Evolutionary conservation across 2,113 vertebrate genomes (phyloP).

Genomic region (Pachyramphus minor): DNA sequence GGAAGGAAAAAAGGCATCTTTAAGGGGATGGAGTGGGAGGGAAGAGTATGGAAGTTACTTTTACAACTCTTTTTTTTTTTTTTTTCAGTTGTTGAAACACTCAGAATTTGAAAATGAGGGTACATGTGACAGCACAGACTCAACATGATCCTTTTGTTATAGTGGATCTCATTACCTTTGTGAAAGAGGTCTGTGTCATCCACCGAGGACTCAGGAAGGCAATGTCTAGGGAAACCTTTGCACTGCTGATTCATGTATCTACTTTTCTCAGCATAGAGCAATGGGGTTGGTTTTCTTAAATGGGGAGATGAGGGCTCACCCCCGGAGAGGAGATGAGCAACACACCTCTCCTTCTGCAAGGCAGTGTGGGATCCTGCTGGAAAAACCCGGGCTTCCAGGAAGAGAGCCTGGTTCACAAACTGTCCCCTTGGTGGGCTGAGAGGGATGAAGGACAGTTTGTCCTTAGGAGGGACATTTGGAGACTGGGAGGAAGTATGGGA

Average conservation of each 20-base stretch:
- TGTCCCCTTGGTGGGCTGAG: not conserved
- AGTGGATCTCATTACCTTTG: not conserved
- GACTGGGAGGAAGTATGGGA: not conserved
- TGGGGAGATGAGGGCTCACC: not conserved
- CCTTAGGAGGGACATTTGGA: not conserved
- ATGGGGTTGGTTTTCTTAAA: not conserved
- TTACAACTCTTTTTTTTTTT: not conserved
- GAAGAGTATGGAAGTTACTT: not conserved
- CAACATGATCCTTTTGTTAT: not conserved
- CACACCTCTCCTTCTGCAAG: not conserved
- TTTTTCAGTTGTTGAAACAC: not conserved
- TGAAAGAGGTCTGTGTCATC: not conserved
- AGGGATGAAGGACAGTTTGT: not conserved
- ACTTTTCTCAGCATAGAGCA: not conserved
- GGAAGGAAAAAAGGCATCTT: not conserved
- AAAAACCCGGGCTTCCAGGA: not conserved
- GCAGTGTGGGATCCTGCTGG: not conserved
- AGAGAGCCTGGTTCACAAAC: not conserved
- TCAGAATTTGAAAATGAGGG: not conserved
- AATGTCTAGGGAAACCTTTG: not conserved
- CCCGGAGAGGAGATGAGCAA: not conserved
- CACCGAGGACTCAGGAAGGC: not conserved
- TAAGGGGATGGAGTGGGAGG: not conserved
- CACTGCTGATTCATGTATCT: not conserved
- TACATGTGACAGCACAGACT: not conserved